Conservation (phyloP, 2,888 invertebrate species). For the Agrotis ipsilon region DNA sequence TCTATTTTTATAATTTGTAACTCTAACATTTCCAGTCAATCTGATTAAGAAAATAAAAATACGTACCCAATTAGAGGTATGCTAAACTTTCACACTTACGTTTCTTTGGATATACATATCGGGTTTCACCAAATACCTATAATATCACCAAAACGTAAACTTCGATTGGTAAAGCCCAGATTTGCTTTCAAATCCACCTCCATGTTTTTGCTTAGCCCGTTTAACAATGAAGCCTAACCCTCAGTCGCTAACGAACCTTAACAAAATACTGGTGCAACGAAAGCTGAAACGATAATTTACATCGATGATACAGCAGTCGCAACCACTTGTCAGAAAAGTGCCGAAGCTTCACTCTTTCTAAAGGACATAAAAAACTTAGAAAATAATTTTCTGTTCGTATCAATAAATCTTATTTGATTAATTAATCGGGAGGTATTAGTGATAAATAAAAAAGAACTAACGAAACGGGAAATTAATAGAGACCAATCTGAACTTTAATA, state of each 20-base stretch:
- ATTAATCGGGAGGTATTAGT: too few relatives aligned
- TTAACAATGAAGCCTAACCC: conserved; percentile 26
- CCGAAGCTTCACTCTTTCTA: conserved; percentile 1
- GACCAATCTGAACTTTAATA: too few relatives aligned
- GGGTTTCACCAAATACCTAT: background rate
- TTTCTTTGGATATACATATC: background rate
- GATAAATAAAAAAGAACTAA: too few relatives aligned
- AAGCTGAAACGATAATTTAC: conserved; percentile 53
- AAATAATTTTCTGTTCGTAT: background rate
- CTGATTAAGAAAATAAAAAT: too few relatives aligned
- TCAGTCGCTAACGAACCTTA: conserved; percentile 37
- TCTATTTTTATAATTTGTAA: too few relatives aligned
- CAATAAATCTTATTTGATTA: too few relatives aligned
- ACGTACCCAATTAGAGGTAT: too few relatives aligned
- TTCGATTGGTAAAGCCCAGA: background rate
- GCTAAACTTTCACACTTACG: too few relatives aligned
- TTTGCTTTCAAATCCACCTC: background rate
- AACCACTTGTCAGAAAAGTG: background rate
- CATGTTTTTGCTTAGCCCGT: background rate
- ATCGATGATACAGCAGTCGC: conserved; percentile 59
- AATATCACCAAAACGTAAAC: background rate
- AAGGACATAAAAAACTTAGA: background rate
- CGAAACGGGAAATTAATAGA: too few relatives aligned
- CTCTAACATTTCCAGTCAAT: too few relatives aligned
- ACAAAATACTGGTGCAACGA: conserved; percentile 43